These are phyloP conservation scores for Tangara arthus DNA, from an alignment of 2,797 vertebrate species.

Conservation along the genomic window DNA sequence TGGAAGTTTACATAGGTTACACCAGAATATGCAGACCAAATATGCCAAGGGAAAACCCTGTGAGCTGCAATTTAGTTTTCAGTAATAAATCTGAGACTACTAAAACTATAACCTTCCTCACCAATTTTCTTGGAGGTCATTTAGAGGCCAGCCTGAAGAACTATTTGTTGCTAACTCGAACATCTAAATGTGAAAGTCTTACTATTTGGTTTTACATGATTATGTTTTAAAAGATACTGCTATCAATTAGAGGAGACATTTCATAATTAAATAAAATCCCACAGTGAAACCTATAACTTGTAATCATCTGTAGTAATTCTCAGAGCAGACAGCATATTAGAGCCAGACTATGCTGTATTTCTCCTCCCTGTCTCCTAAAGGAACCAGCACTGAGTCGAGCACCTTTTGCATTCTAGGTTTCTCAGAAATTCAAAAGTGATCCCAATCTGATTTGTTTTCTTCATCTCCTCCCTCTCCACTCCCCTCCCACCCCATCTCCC, in stretches of 20 bases:
- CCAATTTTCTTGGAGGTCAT: background rate
- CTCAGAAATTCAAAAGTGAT: background rate
- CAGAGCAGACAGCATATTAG: background rate
- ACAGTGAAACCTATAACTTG: background rate
- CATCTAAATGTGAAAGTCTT: background rate
- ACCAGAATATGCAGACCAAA: background rate
- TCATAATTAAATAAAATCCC: background rate
- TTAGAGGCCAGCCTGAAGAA: background rate
- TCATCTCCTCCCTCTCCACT: background rate
- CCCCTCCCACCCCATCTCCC: fast-evolving
- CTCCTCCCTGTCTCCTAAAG: background rate
- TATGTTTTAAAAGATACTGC: background rate
- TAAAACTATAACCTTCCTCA: background rate
- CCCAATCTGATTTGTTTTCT: background rate
- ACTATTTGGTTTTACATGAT: background rate
- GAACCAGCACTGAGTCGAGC: fast-evolving
- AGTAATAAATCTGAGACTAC: background rate
- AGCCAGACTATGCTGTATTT: background rate
- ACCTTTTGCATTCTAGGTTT: background rate
- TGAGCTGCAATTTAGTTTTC: background rate
- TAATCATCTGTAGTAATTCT: background rate
- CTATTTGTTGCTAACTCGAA: background rate
- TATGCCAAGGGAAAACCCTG: background rate
- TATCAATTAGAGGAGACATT: background rate
- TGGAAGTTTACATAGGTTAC: background rate